Evolutionary conservation across 37 sponge, comb jelly and placozoan genomes (phyloP).

Genomic region (Aplysina aerophoba): DNA sequence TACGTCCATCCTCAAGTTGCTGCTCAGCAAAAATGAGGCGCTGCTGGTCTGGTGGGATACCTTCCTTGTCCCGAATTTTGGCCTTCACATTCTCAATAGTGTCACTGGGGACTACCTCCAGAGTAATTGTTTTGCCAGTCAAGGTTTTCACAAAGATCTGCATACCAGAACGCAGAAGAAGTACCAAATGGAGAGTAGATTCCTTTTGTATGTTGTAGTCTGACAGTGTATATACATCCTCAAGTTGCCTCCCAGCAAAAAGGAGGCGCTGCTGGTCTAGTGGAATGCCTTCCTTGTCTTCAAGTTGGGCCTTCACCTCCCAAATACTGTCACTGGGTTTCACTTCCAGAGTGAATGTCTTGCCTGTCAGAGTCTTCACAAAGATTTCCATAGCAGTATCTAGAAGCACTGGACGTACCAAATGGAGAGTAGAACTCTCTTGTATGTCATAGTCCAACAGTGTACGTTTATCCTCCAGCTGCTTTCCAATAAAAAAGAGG

Average conservation of each 20-base stretch:
- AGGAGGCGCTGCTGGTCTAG: conserved; percentile 42
- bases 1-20: conserved; percentile 56
- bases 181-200: neutral
- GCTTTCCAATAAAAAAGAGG: no score
- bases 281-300: conserved; percentile 56
- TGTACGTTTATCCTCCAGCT: no score
- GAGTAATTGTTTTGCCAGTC: conserved; percentile 96
- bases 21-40: conserved; percentile 97
- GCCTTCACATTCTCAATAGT: conserved; percentile 96
- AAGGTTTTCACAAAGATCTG: conserved; percentile 98
- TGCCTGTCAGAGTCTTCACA: conserved; percentile 22
- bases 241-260: conserved; percentile 26
- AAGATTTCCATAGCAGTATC: conserved; percentile 44
- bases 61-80: conserved; percentile 97
- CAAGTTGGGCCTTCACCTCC: neutral
- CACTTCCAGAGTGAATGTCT: conserved; percentile 52
- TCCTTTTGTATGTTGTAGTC: conserved; percentile 43
- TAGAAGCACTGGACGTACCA: neutral
- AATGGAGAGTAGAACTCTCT: neutral
- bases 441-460: no score
- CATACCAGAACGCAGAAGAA: conserved; percentile 58
- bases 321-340: conserved; percentile 22
- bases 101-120: conserved; percentile 93
- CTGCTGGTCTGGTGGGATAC: conserved; percentile 97
- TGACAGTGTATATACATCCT: neutral